Evolutionary conservation across 1,140 invertebrate genomes (phyloP).

Genomic region (Pseudomyrmex cubaensis): DNA sequence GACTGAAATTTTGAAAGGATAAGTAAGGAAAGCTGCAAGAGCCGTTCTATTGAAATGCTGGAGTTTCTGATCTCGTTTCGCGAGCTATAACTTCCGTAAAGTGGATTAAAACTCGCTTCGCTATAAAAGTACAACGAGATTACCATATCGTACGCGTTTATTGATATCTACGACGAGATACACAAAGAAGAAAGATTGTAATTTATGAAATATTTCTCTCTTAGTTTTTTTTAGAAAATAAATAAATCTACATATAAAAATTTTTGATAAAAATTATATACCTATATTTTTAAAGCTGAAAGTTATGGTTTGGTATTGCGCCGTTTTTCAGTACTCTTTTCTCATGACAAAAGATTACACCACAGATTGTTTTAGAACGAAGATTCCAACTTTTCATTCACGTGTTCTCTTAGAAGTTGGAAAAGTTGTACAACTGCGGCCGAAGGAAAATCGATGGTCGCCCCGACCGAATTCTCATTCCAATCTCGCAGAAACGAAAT

Average conservation of each 20-base stretch:
- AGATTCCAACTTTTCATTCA: background rate
- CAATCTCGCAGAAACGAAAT: slow-evolving; percentile 81
- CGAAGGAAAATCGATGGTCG: slow-evolving; percentile 80
- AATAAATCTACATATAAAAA: no score
- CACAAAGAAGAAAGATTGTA: no score
- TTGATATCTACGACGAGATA: slow-evolving; percentile 5
- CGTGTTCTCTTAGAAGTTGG: slow-evolving; percentile 16
- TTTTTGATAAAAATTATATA: no score
- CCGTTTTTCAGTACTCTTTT: background rate
- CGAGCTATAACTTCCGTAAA: slow-evolving; percentile 45
- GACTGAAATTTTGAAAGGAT: slow-evolving; percentile 27
- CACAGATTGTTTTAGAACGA: background rate
- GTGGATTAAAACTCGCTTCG: slow-evolving; percentile 33
- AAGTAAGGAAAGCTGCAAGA: slow-evolving; percentile 6
- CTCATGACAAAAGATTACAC: background rate
- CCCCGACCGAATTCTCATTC: slow-evolving; percentile 77
- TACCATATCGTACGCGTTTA: slow-evolving; percentile 26
- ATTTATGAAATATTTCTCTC: no score
- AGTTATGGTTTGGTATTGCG: background rate
- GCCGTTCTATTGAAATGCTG: slow-evolving; percentile 36
- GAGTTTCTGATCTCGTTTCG: slow-evolving; percentile 50
- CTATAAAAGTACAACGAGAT: slow-evolving; percentile 33
- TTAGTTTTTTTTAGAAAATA: no score
- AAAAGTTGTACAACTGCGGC: slow-evolving; percentile 48
- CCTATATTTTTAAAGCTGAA: background rate